Percentiles rank a stretch among this genome's conserved stretches.
phyloP scores from a whole-genome alignment of 2,113 vertebrate genomes.

The Phocoena phocoena region DNA sequence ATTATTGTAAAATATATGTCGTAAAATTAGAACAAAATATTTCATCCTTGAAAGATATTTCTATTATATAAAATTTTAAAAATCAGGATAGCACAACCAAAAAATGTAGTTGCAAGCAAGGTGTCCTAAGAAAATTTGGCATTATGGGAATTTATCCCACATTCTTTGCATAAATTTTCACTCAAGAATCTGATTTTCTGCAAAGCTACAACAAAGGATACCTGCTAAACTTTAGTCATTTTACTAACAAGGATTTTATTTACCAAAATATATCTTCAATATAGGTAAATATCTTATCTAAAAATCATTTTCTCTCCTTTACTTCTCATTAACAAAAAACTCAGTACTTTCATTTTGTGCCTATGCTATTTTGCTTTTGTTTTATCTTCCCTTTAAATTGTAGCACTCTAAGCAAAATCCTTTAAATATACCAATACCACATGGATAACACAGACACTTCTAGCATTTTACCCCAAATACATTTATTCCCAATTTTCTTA shows the following conservation, averaged over 20 bases:
- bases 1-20: not conserved
- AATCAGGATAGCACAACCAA: not conserved
- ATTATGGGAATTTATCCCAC: not conserved
- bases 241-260: not conserved
- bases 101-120: not conserved
- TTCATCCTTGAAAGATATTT: not conserved
- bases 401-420: not conserved
- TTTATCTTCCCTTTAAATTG: not conserved
- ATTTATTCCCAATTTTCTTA: not conserved
- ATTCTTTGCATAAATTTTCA: not conserved
- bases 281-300: not conserved
- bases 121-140: not conserved
- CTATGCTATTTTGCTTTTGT: not conserved
- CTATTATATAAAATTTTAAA: not conserved
- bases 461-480: not conserved
- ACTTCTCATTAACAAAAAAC: not conserved
- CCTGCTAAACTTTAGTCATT: not conserved
- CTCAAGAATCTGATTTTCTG: not conserved
- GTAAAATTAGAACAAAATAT: slow-evolving; percentile 7
- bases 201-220: not conserved
- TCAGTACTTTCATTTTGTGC: not conserved
- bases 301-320: not conserved
- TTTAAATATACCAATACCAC: not conserved
- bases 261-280: not conserved
- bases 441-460: not conserved